Evolutionary conservation across 2,888 invertebrate genomes (phyloP).

Genomic region (Idaea aversata): DNA sequence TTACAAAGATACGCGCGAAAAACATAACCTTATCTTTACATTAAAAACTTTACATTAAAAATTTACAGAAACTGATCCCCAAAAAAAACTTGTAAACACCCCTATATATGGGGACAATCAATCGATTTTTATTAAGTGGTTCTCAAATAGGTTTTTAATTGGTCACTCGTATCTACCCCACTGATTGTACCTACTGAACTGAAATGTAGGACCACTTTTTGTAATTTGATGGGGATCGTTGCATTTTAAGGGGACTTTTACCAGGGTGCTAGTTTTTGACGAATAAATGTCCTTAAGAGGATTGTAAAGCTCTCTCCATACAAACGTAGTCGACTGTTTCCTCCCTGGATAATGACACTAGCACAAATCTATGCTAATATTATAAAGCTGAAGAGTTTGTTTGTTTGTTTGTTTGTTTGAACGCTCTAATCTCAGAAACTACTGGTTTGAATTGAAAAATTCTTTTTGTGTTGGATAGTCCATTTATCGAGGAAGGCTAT

Average conservation of each 20-base stretch:
- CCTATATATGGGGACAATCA: neutral
- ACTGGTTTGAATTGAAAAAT: too few species aligned
- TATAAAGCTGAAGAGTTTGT: too few species aligned
- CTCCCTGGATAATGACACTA: too few species aligned
- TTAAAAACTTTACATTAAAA: neutral
- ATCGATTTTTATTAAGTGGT: neutral
- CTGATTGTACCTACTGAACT: neutral
- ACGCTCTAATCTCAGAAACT: too few species aligned
- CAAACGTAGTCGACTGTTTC: too few species aligned
- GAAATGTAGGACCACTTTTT: neutral
- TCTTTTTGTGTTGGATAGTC: too few species aligned
- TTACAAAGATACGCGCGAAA: neutral
- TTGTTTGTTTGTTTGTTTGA: too few species aligned
- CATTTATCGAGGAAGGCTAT: too few species aligned
- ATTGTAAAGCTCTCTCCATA: too few species aligned
- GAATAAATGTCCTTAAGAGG: too few species aligned
- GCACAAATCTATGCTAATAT: too few species aligned
- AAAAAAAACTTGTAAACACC: neutral
- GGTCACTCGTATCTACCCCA: neutral
- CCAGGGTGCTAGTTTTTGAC: neutral
- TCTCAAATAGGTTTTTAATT: neutral
- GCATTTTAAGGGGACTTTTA: neutral
- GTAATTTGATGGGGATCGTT: neutral
- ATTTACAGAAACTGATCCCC: neutral
- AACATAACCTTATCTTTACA: neutral